Evolutionary conservation across 2,888 invertebrate genomes (phyloP).

Genomic region (Sphaerophoria taeniata): DNA sequence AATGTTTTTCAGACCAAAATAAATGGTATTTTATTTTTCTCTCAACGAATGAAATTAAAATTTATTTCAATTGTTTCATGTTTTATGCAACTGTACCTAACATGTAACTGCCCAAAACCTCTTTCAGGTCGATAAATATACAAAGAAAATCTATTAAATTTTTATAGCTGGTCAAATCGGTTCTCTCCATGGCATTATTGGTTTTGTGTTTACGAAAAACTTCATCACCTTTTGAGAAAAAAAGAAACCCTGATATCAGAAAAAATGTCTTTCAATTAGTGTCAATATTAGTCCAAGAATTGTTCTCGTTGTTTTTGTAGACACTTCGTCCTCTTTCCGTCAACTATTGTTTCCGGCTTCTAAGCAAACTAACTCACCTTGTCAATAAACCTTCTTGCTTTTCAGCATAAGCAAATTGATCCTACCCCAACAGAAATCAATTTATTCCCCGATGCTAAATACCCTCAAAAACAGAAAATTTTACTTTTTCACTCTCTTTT

Average conservation of each 20-base stretch:
- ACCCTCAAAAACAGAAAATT: constrained; percentile 19
- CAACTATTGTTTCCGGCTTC: constrained; percentile 14
- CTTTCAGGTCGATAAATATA: no score
- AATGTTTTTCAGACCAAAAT: no score
- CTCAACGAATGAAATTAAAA: no score
- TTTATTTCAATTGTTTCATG: no score
- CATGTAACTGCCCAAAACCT: no score
- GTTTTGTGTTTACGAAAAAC: no score
- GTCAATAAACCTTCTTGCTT: constrained; percentile 51
- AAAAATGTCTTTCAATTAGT: constrained; percentile 52
- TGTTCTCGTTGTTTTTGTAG: constrained; percentile 22
- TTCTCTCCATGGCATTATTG: no score
- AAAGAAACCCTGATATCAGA: neutral
- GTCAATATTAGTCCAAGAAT: constrained; percentile 61
- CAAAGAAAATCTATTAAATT: no score
- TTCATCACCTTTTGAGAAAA: no score
- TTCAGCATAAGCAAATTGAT: constrained; percentile 68
- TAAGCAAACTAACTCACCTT: constrained; percentile 47
- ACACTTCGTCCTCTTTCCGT: constrained; percentile 51
- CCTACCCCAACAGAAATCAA: constrained; percentile 66
- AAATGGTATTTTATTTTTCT: no score
- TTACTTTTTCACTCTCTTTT: constrained; percentile 3
- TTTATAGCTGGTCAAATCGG: no score
- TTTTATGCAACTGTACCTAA: no score
- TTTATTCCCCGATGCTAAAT: constrained; percentile 40